These are phyloP conservation scores for Coregonus ussuriensis DNA, from an alignment of 2,797 vertebrate genomes.

Conservation along the genomic window DNA sequence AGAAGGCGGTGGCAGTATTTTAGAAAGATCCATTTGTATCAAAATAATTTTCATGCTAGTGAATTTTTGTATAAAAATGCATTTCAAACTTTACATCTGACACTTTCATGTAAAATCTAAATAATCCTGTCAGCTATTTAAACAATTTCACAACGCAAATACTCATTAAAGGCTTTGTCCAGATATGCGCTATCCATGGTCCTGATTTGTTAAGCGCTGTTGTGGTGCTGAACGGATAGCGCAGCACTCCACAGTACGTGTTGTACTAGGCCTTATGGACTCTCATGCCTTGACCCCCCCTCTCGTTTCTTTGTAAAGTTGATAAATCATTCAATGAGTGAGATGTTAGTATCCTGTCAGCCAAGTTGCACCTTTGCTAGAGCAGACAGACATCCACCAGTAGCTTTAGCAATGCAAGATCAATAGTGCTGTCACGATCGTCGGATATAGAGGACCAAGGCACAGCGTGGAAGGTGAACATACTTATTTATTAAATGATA, in stretches of 20 bases:
- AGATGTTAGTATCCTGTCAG: slow-evolving; percentile 27
- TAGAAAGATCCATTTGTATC: background rate
- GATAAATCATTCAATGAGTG: slow-evolving; percentile 35
- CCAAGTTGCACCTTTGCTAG: slow-evolving; percentile 31
- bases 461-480: too few species aligned
- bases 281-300: background rate
- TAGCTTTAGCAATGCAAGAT: slow-evolving; percentile 36
- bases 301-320: slow-evolving; percentile 21
- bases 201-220: slow-evolving; percentile 42
- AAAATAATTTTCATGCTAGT: background rate
- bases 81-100: too few species aligned
- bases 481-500: too few species aligned
- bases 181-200: slow-evolving; percentile 24
- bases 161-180: background rate
- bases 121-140: too few species aligned
- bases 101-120: too few species aligned
- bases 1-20: background rate
- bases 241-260: background rate
- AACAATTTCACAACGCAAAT: background rate
- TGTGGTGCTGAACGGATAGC: background rate
- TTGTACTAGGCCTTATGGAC: background rate
- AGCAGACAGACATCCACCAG: slow-evolving; percentile 38
- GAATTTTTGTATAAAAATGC: background rate
- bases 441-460: too few species aligned
- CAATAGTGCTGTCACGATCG: slow-evolving; percentile 55